Conservation (phyloP, 2,888 invertebrate species). For the Ormyrus rosae region DNA sequence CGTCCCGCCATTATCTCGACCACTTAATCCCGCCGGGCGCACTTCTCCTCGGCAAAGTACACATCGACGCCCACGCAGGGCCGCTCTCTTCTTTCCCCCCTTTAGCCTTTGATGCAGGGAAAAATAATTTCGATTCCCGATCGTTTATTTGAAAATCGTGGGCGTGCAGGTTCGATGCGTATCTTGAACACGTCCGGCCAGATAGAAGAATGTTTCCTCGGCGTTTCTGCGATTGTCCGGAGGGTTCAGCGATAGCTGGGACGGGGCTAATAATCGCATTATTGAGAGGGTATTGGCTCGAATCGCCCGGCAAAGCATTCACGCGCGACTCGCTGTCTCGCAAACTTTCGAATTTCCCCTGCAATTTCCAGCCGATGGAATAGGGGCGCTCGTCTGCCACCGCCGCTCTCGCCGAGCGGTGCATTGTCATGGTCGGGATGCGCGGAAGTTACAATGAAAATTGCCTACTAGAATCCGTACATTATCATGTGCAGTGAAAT, state of each 20-base stretch:
- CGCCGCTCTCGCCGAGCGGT: neutral
- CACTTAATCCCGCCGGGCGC: conserved; percentile 43
- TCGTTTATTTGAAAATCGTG: neutral
- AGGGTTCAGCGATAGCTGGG: neutral
- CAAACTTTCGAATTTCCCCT: conserved; percentile 74
- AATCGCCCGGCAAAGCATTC: conserved; percentile 63
- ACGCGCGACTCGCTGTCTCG: conserved; percentile 60
- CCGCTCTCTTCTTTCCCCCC: conserved; percentile 6
- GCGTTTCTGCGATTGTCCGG: conserved; percentile 7
- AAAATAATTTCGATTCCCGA: conserved; percentile 31
- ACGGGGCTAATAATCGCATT: conserved; percentile 34
- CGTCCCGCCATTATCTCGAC: conserved; percentile 43
- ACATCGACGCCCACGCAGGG: neutral
- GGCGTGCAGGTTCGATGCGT: neutral
- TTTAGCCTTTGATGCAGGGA: neutral
- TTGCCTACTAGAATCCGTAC: conserved; percentile 25
- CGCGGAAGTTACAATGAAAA: conserved; percentile 45
- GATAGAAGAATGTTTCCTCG: neutral
- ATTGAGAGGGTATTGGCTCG: neutral
- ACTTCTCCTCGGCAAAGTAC: neutral
- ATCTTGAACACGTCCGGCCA: no score
- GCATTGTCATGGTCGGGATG: conserved; percentile 21
- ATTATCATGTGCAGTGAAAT: neutral
- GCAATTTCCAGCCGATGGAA: conserved; percentile 68
- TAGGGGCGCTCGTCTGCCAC: neutral